Conservation (phyloP, 2,888 invertebrate species). For the Scaptomyza cyrtandrae region DNA sequence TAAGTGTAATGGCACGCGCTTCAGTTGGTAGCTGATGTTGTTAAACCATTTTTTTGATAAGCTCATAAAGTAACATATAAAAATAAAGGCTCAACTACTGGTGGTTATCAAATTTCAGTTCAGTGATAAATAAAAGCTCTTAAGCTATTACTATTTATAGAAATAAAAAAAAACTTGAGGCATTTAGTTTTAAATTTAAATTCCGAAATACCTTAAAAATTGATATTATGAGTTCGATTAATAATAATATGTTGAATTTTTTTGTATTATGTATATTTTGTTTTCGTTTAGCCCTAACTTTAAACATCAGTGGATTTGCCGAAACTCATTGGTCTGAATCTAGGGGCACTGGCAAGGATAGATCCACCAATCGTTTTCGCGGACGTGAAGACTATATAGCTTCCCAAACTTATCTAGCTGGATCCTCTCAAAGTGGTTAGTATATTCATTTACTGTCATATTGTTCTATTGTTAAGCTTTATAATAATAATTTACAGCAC, state of each 20-base stretch:
- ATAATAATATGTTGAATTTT: too few relatives aligned
- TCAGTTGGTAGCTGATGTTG: slow-evolving; percentile 4
- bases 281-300: slow-evolving; percentile 50
- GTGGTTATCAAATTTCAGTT: slow-evolving; percentile 15
- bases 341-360: slow-evolving; percentile 8
- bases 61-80: neutral
- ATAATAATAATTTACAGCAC: slow-evolving; percentile 30
- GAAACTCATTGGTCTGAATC: slow-evolving; percentile 65
- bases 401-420: slow-evolving; percentile 84
- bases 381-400: slow-evolving; percentile 84
- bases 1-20: slow-evolving; percentile 26
- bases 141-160: too few relatives aligned
- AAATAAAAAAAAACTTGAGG: neutral
- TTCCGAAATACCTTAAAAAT: too few relatives aligned
- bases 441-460: neutral
- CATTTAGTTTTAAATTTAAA: neutral
- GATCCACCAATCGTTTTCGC: slow-evolving; percentile 23
- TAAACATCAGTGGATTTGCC: slow-evolving; percentile 67
- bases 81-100: neutral
- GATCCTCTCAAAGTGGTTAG: slow-evolving; percentile 80
- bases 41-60: neutral
- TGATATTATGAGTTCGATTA: too few relatives aligned
- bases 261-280: neutral
- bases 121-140: neutral
- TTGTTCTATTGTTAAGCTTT: too few relatives aligned